Evolutionary conservation across 2,888 invertebrate genomes (phyloP).

Genomic region (Dynastes hyllus): DNA sequence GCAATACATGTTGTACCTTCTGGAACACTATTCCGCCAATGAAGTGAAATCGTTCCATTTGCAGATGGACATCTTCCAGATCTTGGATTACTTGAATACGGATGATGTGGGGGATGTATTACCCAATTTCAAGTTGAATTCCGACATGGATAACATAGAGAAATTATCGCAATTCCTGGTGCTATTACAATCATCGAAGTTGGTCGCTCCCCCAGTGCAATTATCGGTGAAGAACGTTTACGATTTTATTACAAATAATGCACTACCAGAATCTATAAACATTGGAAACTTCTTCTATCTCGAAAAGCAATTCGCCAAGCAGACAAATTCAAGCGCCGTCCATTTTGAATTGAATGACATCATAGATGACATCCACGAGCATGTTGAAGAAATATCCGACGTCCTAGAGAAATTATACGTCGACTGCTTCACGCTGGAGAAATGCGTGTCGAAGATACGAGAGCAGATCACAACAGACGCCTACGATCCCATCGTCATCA

Average conservation of each 20-base stretch:
- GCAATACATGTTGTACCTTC: slow-evolving; percentile 17
- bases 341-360: slow-evolving; percentile 8
- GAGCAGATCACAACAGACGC: neutral
- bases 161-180: neutral
- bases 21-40: neutral
- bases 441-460: neutral
- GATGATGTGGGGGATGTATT: slow-evolving; percentile 20
- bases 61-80: slow-evolving; percentile 30
- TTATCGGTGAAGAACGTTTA: no score
- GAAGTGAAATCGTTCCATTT: slow-evolving; percentile 24
- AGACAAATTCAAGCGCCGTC: slow-evolving; percentile 1
- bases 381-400: neutral
- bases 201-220: no score
- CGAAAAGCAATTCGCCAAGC: neutral
- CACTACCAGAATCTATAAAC: no score
- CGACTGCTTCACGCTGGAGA: slow-evolving; percentile 27
- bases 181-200: no score
- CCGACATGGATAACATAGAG: neutral
- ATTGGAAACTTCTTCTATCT: neutral
- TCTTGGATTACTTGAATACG: slow-evolving; percentile 9
- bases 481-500: neutral
- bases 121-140: slow-evolving; percentile 3
- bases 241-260: no score
- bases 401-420: slow-evolving; percentile 6
- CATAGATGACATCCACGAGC: neutral